Base-by-base conservation (phyloP, 1,140 invertebrate species). In the Colletes gigas region DNA sequence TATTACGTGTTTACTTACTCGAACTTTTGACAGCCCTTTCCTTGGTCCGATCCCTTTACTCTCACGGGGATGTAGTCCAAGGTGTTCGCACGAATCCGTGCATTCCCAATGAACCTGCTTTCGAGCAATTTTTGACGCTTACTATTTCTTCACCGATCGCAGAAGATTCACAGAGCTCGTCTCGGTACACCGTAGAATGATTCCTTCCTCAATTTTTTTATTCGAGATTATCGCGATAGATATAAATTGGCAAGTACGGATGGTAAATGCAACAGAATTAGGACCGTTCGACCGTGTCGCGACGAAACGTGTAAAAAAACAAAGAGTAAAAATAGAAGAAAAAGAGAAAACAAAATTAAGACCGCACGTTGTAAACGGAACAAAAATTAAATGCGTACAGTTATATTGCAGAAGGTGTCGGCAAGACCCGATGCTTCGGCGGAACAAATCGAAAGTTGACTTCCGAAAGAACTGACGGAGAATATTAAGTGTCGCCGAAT, bases 61-160 rank as follows among this genome's bases (percentile, higher is more conserved):
- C 50, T 70, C 57, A 62, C 66, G 21, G 55, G 21, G 15, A 70
- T 52, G 75, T 62, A 52, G 12, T 78, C 66, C 75, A 30, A 21
- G 21, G 39, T 6, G 8, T 21, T 10, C 4, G 15, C 69, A 78
- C 69, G n/a, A 7, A 30, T 72, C 9, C 59, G 77, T 47, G 59
- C 77, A 78, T 78, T 78, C 59, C 59, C 50, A 73, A 17, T n/a
- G 15, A 55, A 54, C 30, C 30, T 63, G 54, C 44, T 44, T 50
- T 47, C 60, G 19, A n/a, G 8, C 6, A 57, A 79, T 79, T 66
- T 73, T 65, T 52, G 41, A 62, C 21, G 66, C 15, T 15, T 60
- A 14, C 14, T 70, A 9, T 47, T 30, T 41, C 41, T 30, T 57
- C 52, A 7, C 3, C 12, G n/a, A 57, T 41, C 10, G 9, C 17